Base-by-base conservation (phyloP, 2,797 vertebrate species). In the Lagorchestes hirsutus region DNA sequence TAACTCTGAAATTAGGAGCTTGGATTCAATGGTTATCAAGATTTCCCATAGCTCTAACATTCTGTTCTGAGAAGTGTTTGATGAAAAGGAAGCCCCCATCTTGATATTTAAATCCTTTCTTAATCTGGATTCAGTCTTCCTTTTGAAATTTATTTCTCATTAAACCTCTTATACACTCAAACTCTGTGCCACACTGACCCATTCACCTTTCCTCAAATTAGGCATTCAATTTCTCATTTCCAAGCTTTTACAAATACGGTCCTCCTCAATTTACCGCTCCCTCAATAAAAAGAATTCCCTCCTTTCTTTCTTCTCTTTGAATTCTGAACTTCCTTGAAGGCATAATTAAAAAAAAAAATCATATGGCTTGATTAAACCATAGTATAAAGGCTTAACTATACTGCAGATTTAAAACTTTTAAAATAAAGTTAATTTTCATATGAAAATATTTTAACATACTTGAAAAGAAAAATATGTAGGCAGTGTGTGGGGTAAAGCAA, bases 391-490 rank as follows among this genome's bases (percentile, higher is more conserved):
- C 50, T 87, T 87, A 50, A 50, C 16, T 46, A 27, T 11, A 9
- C 10, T 50, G 16, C 27, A 50, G 24, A 40, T 50, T 46, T 40
- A 82, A 82, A n/a, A 40, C 67, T 82, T 82, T 82, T 46, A 46
- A 87, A 87, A 87, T 27, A 50, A 11, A 50, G 18, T 27, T 27
- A 27, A 82, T 46, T 46, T 82, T 46, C 40, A 87, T 24, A 12
- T 46, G 40, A 27, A 87, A 87, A 12, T 50, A 50, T 9, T 90
- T 91, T 18, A 31, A 31, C 1, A 54, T 31, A n/a, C 9, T 67
- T 55, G 87, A 92, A 93, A 34, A 95, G 92, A 4, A 74, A 87
- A 96, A 91, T 94, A 52, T 67, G 87, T 55, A 93, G 94, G 55
- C 54, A 28, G 54, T 12, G 18, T 58, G 4, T 31, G 87, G 67